Conservation (phyloP, 2,888 invertebrate species). For the Cyclophora albipunctata region DNA sequence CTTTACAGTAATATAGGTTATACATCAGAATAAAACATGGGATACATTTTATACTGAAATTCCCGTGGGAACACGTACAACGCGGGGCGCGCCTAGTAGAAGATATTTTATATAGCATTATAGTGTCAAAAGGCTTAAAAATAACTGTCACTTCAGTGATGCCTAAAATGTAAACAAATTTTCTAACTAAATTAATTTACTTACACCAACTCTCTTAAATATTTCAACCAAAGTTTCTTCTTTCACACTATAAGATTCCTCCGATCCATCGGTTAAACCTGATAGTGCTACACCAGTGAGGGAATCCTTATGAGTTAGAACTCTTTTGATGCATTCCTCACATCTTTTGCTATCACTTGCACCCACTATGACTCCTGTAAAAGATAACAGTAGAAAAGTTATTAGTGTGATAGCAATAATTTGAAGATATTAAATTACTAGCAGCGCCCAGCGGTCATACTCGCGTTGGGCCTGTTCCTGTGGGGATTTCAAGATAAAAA, state of each 20-base stretch:
- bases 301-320: conserved; percentile 70
- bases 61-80: too few species aligned
- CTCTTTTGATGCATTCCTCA: conserved; percentile 76
- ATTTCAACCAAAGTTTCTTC: conserved; percentile 72
- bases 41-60: too few species aligned
- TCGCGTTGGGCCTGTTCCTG: too few species aligned
- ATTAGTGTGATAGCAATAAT: not conserved
- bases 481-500: too few species aligned
- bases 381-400: not conserved
- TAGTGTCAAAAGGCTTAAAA: too few species aligned
- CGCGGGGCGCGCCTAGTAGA: too few species aligned
- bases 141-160: too few species aligned
- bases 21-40: too few species aligned
- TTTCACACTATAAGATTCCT: conserved; percentile 67
- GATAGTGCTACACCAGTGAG: conserved; percentile 86
- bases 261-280: conserved; percentile 85
- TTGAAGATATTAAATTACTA: not conserved
- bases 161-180: too few species aligned
- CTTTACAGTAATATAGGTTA: too few species aligned
- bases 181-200: conserved; percentile 21
- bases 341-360: conserved; percentile 80
- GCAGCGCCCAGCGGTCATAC: too few species aligned
- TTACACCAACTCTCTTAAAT: conserved; percentile 78
- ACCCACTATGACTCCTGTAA: conserved; percentile 83
- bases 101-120: too few species aligned